Percentiles rank a stretch among this genome's conserved stretches.
Evolutionary conservation across 2,888 invertebrate genomes (phyloP).

Genomic region (Aporophyla nigra): DNA sequence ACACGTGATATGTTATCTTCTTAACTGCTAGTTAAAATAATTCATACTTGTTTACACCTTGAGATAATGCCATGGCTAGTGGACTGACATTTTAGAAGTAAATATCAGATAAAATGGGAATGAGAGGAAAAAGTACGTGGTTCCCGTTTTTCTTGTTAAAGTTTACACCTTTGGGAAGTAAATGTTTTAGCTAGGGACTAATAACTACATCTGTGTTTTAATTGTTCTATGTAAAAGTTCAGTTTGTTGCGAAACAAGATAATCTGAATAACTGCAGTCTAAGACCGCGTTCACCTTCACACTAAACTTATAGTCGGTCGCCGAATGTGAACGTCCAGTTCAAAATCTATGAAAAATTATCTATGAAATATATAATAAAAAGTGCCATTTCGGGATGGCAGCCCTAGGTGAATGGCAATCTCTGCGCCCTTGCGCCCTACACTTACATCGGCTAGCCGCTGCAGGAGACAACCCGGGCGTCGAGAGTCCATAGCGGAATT

Average conservation of each 20-base stretch:
- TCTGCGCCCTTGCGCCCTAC: no score
- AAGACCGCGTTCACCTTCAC: not conserved
- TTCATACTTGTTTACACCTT: constrained; percentile 65
- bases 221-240: not conserved
- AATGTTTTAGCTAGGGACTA: constrained; percentile 18
- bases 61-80: constrained; percentile 54
- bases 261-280: not conserved
- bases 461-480: no score
- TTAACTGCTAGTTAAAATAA: constrained; percentile 59
- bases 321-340: not conserved
- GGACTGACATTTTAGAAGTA: constrained; percentile 53
- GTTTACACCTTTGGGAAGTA: not conserved
- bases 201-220: constrained; percentile 31
- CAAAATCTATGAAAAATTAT: not conserved
- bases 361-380: no score
- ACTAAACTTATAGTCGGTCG: not conserved
- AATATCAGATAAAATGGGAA: constrained; percentile 38
- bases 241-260: not conserved
- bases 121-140: not conserved
- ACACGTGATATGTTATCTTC: constrained; percentile 48
- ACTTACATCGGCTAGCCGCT: no score
- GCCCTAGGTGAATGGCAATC: no score
- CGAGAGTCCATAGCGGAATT: no score
- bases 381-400: no score
- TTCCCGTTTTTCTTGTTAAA: constrained; percentile 7